Conservation (phyloP, 1,140 invertebrate genomes). For the Thaumetopoea pityocampa region DNA sequence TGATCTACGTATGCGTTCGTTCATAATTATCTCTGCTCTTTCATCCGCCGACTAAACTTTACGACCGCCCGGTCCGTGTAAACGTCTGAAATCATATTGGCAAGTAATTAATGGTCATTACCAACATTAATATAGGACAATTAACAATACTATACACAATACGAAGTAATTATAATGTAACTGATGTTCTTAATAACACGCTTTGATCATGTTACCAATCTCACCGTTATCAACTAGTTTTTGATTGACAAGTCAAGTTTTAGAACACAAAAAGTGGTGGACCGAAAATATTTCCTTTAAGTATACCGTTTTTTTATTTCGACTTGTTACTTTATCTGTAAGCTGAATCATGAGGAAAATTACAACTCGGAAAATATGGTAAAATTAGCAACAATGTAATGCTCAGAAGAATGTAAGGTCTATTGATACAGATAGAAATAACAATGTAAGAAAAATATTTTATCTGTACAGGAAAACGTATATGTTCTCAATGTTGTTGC, state of each 20-base stretch:
- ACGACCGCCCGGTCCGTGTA: constrained; percentile 56
- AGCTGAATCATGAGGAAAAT: constrained; percentile 7
- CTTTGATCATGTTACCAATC: constrained; percentile 13
- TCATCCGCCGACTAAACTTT: constrained; percentile 65
- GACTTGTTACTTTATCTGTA: background rate
- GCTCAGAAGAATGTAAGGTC: constrained; percentile 35
- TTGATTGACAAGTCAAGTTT: constrained; percentile 9
- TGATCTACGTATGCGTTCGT: constrained; percentile 70
- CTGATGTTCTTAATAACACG: constrained; percentile 23
- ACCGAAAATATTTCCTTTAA: constrained; percentile 1
- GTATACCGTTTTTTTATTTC: background rate
- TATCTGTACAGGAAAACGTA: constrained; percentile 54
- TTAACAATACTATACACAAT: constrained; percentile 36
- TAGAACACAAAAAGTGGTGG: background rate
- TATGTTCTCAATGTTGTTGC: constrained; percentile 43
- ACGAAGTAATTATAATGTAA: constrained; percentile 29
- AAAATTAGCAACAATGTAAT: constrained; percentile 3
- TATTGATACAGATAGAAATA: constrained; percentile 32
- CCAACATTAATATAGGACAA: constrained; percentile 44
- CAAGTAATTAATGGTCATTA: constrained; percentile 62
- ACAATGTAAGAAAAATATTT: constrained; percentile 15
- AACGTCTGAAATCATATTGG: constrained; percentile 65
- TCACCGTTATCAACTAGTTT: constrained; percentile 11
- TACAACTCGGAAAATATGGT: constrained; percentile 2
- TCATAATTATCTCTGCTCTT: constrained; percentile 71